Base-by-base conservation (phyloP, 2,888 invertebrate species). In the Cecidostiba fungosa region DNA sequence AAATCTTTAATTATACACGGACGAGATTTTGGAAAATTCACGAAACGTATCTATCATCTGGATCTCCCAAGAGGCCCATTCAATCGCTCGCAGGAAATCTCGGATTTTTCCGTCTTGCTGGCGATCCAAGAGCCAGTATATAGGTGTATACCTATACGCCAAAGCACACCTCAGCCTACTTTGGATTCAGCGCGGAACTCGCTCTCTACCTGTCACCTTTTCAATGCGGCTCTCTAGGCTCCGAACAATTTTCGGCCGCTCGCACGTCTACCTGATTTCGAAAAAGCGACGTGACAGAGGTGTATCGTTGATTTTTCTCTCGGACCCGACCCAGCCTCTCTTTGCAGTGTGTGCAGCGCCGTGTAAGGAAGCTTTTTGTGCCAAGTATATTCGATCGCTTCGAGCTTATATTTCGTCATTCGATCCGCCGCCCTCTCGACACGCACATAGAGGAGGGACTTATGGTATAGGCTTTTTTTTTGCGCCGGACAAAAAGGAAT, bases 41-140 rank as follows among this genome's bases (percentile, higher is more conserved):
- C 80, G 70, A 87, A 87, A 87, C 87, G 87, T 89, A 89, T 89
- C 89, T 88, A 87, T 89, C 88, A 88, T 89, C 86, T 87, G 88
- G 88, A 89, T 88, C 88, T 89, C 79, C 72, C 80, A 23, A 59
- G 82, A 73, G 70, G 36, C 50, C 77, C 54, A 86, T 86, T 84
- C 47, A 84, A 54, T 70, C 47, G 62, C 39, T 69, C 8, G 62
- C 82, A 82, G 86, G 82, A 86, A 86, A 86, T 86, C 81, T 69
- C 78, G 43, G 84, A 77, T 81, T 84, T 84, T 84, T 86, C 29
- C 85, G 39, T 81, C 77, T 59, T 54, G 23, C 66, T 66, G 29
- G 54, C 32, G 47, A 72, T 39, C n/a, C 23, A 1, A 19, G 54
- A 32, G 39, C 5, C 10, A 32, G 0, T 10, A 12, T 43, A 36